Evolutionary conservation across 2,113 vertebrate genomes (phyloP), one percentile per base, ranked within the genome.

Genomic region (Solea senegalensis): DNA sequence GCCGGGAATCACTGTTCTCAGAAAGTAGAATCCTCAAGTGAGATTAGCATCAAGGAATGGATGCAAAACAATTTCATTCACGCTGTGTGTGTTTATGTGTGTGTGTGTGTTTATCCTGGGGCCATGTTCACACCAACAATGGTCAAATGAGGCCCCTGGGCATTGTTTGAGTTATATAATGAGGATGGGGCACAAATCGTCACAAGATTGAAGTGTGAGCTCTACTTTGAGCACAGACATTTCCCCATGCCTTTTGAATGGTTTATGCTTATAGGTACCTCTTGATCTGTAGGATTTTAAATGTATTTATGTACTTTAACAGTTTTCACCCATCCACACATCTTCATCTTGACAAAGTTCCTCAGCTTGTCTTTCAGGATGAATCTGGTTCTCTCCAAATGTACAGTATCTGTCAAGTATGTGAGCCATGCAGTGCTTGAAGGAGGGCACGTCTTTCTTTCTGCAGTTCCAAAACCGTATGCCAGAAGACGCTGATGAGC

Each of bases 71-170:
- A 67, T 73, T 72, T 43, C 15, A 34, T 43, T 64, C 44, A 26
- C 16, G 15, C 43, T 58, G 46, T 28, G 46, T 66, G 57, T 51
- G 16, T 34, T 54, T 58, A 27, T 54, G n/a, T 28, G 50, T 57
- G 40, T 64, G 60, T 51, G 62, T 58, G 16, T 15, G 21, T 65
- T 55, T 51, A 52, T 80, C 86, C 67, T 16, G 34, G 43, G 78
- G 62, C 63, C 59, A 53, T 26, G 14, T 78, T 80, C 65, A 53
- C 56, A 72, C 76, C 76, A 81, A 65, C 65, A 69, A 44, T 88
- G 86, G 85, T 88, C 78, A 86, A 87, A 90, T 82, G 80, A 88
- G 85, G 66, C 89, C 81, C 88, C 72, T 78, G 88, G 90, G 87
- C 70, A 87, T 90, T 88, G 87, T 85, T 78, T 85, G 82, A 57